Conservation (phyloP, 2,888 invertebrate genomes). For the Tipula lateralis region DNA sequence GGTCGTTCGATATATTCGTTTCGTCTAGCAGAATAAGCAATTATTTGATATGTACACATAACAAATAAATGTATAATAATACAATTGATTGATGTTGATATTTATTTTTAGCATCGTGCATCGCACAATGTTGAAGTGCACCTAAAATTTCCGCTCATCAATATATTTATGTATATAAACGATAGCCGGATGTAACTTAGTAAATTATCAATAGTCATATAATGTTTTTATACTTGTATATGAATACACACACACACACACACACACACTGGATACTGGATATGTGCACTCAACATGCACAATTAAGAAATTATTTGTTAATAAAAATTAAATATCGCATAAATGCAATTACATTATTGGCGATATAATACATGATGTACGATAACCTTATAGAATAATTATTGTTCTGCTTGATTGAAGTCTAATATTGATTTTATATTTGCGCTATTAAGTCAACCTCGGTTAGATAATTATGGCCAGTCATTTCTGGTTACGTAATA, state of each 20-base stretch:
- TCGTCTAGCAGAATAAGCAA: background rate
- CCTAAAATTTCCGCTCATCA: constrained; percentile 1
- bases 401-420: background rate
- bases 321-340: background rate
- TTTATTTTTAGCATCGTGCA: constrained; percentile 5
- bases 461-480: background rate
- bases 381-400: constrained; percentile 12
- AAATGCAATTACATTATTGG: constrained; percentile 15
- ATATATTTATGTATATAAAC: background rate
- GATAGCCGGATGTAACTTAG: background rate
- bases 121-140: background rate
- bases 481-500: too few species aligned
- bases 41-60: background rate
- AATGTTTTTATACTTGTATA: background rate
- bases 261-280: background rate
- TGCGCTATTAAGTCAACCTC: background rate
- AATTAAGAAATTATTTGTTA: background rate
- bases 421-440: background rate
- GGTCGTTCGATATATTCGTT: background rate
- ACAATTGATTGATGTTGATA: background rate
- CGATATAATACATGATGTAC: background rate
- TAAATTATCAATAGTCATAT: background rate
- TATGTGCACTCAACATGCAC: background rate
- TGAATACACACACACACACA: too few species aligned
- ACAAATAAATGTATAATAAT: background rate